A percentile compares a stretch with the other conserved stretches of the same genome.
Conservation (phyloP, 2,113 vertebrate species). For the Eulacestoma nigropectus region DNA sequence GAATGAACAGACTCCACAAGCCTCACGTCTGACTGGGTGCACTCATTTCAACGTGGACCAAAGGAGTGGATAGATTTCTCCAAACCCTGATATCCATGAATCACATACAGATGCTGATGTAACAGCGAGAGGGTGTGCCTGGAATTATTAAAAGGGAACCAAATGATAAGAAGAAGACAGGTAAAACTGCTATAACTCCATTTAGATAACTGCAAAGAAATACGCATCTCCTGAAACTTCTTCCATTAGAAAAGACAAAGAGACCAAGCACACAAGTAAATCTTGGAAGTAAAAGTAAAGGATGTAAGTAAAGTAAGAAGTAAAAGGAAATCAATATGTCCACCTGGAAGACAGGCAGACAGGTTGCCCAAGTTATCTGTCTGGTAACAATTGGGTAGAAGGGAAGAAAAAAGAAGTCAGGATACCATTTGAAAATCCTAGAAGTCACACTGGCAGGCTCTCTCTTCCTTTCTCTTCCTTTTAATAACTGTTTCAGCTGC, state of each 20-base stretch:
- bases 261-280: background rate
- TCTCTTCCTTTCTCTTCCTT: background rate
- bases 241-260: background rate
- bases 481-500: conserved; percentile 24
- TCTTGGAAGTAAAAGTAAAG: too few relatives aligned
- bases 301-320: background rate
- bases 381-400: background rate
- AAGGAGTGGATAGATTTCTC: background rate
- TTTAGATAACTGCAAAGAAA: background rate
- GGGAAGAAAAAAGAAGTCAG: background rate
- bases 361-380: background rate
- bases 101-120: conserved; percentile 28
- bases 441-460: background rate
- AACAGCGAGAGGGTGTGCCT: background rate
- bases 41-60: background rate
- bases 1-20: background rate
- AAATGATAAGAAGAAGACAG: background rate
- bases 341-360: background rate
- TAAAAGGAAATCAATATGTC: background rate
- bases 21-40: fast-evolving
- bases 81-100: conserved; percentile 20
- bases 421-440: background rate
- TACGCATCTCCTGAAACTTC: background rate
- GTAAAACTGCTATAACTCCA: background rate
- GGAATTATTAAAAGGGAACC: conserved; percentile 26